Conservation (phyloP, 1,140 invertebrate species). For the Dryas iulia region DNA sequence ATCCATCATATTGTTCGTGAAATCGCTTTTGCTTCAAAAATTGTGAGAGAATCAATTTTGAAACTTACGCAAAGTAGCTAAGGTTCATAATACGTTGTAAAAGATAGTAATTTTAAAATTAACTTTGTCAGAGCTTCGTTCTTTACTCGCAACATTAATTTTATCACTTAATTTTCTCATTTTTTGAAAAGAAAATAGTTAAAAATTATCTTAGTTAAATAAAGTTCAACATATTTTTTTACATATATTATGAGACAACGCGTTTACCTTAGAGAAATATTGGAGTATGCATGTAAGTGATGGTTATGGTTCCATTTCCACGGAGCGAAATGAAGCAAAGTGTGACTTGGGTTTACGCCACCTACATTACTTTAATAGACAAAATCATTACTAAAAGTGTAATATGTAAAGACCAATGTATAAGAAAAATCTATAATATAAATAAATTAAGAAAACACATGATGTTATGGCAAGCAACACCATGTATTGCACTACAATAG, state of each 20-base stretch:
- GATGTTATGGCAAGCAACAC: not conserved
- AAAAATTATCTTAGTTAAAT: not conserved
- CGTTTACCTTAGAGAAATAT: not conserved
- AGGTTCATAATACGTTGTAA: not conserved
- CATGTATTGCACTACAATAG: not conserved
- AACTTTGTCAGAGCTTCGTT: not conserved
- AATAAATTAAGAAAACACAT: no score
- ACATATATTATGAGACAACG: no score
- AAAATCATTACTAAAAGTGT: no score
- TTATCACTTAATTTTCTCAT: not conserved
- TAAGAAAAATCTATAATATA: no score
- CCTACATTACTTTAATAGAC: no score
- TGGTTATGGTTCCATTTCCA: not conserved
- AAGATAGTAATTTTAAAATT: not conserved
- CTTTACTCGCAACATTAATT: not conserved
- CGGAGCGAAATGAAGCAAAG: no score
- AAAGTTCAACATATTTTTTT: no score
- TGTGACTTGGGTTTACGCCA: no score
- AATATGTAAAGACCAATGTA: no score
- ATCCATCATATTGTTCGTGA: constrained; percentile 24
- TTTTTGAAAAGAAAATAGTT: not conserved
- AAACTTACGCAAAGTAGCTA: not conserved
- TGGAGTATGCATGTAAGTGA: not conserved
- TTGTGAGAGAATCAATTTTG: not conserved
- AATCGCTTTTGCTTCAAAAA: not conserved